These are phyloP conservation scores for Gonioctena quinquepunctata DNA, from an alignment of 1,140 invertebrate genomes.

Conservation along the genomic window DNA sequence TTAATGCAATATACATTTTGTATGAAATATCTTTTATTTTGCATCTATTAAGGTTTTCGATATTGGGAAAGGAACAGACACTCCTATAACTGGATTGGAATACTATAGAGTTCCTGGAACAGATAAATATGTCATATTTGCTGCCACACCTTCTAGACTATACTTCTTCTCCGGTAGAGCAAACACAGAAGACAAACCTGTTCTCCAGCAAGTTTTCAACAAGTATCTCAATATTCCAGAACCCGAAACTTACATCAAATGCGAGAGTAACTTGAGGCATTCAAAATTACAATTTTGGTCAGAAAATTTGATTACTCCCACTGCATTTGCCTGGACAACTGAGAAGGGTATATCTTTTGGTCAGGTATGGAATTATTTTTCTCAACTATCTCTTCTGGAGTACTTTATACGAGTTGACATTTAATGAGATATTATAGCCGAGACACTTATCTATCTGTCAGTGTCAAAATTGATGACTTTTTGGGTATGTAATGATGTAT, in stretches of 20 bases:
- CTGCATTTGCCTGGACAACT: constrained; percentile 86
- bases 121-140: constrained; percentile 79
- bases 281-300: constrained; percentile 83
- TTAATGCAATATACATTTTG: too few species aligned
- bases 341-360: constrained; percentile 73
- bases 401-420: too few species aligned
- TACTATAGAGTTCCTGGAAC: constrained; percentile 74
- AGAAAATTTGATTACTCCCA: constrained; percentile 68
- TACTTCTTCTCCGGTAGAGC: constrained; percentile 85
- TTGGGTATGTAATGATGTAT: too few species aligned
- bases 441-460: too few species aligned
- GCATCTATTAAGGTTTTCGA: constrained; percentile 85
- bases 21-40: too few species aligned
- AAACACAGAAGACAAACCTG: constrained; percentile 74
- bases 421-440: too few species aligned
- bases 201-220: constrained; percentile 81
- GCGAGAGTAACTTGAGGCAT: constrained; percentile 75
- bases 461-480: too few species aligned
- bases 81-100: constrained; percentile 84
- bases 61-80: constrained; percentile 74
- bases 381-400: background rate
- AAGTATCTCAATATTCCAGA: constrained; percentile 77
- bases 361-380: constrained; percentile 57
- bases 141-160: constrained; percentile 78
- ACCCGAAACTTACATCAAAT: constrained; percentile 71